Conservation (phyloP, 37 sponge, comb jelly and placozoan species). For the Spongilla lacustris region DNA sequence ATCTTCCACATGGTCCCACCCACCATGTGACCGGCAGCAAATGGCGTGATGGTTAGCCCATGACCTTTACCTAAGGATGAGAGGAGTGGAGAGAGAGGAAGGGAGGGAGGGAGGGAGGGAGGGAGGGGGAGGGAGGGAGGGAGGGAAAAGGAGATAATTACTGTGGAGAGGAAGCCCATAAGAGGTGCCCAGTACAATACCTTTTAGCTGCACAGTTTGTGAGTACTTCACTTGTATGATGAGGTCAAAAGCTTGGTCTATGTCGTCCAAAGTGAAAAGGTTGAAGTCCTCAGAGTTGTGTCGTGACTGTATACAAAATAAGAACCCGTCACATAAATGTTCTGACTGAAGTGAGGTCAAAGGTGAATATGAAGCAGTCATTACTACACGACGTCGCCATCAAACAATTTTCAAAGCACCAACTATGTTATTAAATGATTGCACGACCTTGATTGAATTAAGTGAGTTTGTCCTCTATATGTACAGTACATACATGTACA, state of each 20-base stretch:
- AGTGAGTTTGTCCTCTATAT: too few relatives aligned
- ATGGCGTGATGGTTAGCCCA: conserved; percentile 97
- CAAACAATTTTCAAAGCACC: too few relatives aligned
- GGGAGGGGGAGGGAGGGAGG: not conserved
- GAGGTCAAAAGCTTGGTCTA: conserved; percentile 90
- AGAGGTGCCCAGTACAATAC: conserved; percentile 16
- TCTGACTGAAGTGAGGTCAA: not conserved
- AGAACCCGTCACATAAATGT: too few relatives aligned
- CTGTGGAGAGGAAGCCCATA: not conserved
- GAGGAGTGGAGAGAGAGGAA: not conserved
- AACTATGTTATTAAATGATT: too few relatives aligned
- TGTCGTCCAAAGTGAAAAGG: conserved; percentile 96
- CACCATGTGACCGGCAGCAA: conserved; percentile 98
- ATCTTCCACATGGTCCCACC: conserved; percentile 99
- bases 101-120: too few relatives aligned
- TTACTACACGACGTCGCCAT: too few relatives aligned
- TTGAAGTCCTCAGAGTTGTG: conserved; percentile 93
- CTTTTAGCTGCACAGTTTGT: conserved; percentile 88
- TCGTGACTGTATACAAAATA: conserved; percentile 58
- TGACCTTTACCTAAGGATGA: conserved; percentile 84
- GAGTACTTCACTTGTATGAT: conserved; percentile 95
- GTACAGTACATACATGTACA: not conserved
- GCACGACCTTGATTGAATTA: too few relatives aligned
- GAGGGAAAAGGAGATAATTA: not conserved
- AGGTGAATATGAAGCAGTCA: not conserved